phyloP scores from a whole-genome alignment of 2,113 vertebrate species.

The Onychorhynchus coronatus region DNA sequence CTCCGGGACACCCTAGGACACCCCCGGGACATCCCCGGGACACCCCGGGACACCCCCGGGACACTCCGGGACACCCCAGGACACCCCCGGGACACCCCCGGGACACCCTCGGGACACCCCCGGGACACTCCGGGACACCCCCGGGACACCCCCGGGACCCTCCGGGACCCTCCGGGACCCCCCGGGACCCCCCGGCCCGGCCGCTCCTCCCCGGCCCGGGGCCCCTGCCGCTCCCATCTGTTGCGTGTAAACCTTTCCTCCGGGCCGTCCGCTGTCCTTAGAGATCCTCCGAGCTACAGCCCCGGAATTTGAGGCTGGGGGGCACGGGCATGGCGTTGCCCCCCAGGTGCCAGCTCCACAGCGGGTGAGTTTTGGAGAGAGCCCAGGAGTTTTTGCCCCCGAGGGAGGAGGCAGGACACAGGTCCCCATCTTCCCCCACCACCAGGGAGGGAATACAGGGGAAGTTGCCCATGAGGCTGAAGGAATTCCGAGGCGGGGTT shows the following conservation, averaged over 20 bases:
- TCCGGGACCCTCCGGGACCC: background rate
- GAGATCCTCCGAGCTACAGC: conserved; percentile 51
- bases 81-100: too few relatives aligned
- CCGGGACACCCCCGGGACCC: too few relatives aligned
- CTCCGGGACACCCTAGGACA: too few relatives aligned
- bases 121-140: too few relatives aligned
- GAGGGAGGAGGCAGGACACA: conserved; percentile 77
- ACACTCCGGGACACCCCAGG: too few relatives aligned
- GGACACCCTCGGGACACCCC: too few relatives aligned
- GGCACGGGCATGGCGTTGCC: conserved; percentile 78
- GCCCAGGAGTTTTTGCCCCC: conserved; percentile 58
- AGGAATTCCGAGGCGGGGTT: conserved; percentile 66
- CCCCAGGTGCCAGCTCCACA: conserved; percentile 80
- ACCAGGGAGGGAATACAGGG: conserved; percentile 78
- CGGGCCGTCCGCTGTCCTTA: conserved; percentile 25
- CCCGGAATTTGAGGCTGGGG: conserved; percentile 78
- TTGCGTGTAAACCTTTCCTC: background rate
- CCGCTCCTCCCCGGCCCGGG: background rate
- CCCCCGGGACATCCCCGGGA: too few relatives aligned
- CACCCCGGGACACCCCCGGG: too few relatives aligned
- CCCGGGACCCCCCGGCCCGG: background rate
- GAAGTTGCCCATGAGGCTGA: conserved; percentile 78
- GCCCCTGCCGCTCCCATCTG: background rate
- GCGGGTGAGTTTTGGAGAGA: conserved; percentile 74
- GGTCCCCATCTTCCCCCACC: conserved; percentile 79